A percentile compares a stretch with the other conserved stretches of the same genome.
These are phyloP conservation scores for Indri indri DNA, from an alignment of 2,113 vertebrate genomes.

Conservation along the genomic window DNA sequence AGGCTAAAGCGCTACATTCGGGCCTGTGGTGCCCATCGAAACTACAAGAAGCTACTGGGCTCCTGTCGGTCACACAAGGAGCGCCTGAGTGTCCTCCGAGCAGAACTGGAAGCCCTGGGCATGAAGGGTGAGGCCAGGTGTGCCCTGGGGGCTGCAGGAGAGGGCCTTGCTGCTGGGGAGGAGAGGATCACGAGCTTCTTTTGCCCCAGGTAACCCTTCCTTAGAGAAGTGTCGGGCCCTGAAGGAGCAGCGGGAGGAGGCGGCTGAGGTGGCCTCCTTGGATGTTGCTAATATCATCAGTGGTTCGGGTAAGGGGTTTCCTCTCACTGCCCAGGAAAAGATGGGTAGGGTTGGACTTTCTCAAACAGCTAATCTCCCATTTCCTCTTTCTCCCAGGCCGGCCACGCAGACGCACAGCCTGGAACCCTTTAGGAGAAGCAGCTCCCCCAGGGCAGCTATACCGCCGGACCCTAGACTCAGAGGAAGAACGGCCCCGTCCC, in stretches of 20 bases:
- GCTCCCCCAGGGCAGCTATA: neutral
- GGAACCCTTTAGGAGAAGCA: constrained; percentile 75
- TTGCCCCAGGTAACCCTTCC: constrained; percentile 85
- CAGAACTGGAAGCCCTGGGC: constrained; percentile 89
- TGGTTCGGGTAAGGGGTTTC: constrained; percentile 82
- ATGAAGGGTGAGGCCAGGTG: constrained; percentile 84
- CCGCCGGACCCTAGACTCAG: constrained; percentile 65
- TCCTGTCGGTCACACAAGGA: constrained; percentile 84
- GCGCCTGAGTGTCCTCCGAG: constrained; percentile 84
- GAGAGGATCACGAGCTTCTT: neutral
- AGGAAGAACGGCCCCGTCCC: constrained; percentile 43
- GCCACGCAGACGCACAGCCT: constrained; percentile 74
- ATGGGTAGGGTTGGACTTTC: neutral
- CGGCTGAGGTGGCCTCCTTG: constrained; percentile 88
- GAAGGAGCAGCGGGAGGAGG: constrained; percentile 86
- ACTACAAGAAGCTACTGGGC: constrained; percentile 91
- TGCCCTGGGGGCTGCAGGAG: neutral
- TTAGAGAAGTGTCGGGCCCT: constrained; percentile 89
- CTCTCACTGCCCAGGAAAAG: neutral
- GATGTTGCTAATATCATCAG: constrained; percentile 91
- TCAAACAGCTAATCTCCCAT: neutral
- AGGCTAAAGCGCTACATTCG: constrained; percentile 90
- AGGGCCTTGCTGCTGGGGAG: neutral
- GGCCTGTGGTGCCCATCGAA: constrained; percentile 88
- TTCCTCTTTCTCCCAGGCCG: constrained; percentile 64